phyloP scores from a whole-genome alignment of 1,140 invertebrate genomes.

The Diachasma alloeum region DNA sequence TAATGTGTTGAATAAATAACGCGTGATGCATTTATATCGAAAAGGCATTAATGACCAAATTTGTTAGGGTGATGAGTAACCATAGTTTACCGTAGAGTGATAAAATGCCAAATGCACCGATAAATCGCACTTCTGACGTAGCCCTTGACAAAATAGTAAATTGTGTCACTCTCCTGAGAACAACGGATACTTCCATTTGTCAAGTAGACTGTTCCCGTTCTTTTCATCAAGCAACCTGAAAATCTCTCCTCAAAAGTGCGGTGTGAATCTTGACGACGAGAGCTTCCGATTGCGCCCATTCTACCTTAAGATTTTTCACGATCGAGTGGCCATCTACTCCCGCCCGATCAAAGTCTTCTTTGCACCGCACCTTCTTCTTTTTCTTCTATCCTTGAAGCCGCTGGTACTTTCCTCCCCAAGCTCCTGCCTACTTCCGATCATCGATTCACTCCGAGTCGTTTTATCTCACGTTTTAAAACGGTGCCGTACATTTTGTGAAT shows the following conservation, averaged over 20 bases:
- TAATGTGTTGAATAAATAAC: too few relatives aligned
- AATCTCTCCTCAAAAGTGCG: constrained; percentile 14
- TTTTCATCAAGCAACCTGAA: neutral
- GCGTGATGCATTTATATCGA: too few relatives aligned
- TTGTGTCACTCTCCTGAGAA: neutral
- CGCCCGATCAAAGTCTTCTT: constrained; percentile 36
- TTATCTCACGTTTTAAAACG: neutral
- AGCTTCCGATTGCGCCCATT: constrained; percentile 44
- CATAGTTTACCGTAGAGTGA: too few relatives aligned
- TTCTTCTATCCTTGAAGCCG: constrained; percentile 18
- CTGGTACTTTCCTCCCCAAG: neutral
- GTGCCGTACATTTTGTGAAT: neutral
- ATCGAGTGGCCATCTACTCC: constrained; percentile 42
- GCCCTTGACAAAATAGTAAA: neutral
- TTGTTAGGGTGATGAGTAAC: too few relatives aligned
- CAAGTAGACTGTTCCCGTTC: neutral
- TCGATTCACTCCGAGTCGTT: neutral
- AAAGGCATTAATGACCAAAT: too few relatives aligned
- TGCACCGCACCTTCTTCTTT: neutral
- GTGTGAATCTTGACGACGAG: constrained; percentile 36
- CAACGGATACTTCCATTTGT: neutral
- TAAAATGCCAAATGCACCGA: too few relatives aligned
- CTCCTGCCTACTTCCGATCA: neutral
- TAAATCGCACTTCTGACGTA: too few relatives aligned
- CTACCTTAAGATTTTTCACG: constrained; percentile 41